These are phyloP conservation scores for Enteromius mattozi DNA, from an alignment of 2,797 vertebrate species.

Conservation along the genomic window DNA sequence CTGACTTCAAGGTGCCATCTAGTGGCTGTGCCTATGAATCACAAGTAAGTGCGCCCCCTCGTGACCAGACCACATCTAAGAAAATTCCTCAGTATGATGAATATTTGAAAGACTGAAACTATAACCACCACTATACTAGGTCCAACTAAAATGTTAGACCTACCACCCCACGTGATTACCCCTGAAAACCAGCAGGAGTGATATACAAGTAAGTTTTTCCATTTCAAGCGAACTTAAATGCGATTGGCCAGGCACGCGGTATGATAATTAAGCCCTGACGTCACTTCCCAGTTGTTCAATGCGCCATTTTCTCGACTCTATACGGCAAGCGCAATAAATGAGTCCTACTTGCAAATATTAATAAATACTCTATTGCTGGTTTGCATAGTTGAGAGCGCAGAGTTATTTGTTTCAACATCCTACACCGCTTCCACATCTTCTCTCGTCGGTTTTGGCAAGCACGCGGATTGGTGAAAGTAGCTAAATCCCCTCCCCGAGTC, in stretches of 20 bases:
- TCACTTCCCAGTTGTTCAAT: slow-evolving; percentile 91
- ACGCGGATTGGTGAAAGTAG: slow-evolving; percentile 72
- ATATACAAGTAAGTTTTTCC: slow-evolving; percentile 62
- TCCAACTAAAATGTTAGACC: slow-evolving; percentile 37
- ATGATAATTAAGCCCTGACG: slow-evolving; percentile 86
- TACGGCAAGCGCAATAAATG: slow-evolving; percentile 62
- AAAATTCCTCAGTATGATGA: slow-evolving; percentile 14
- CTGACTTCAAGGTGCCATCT: slow-evolving; percentile 56
- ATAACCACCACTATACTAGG: slow-evolving; percentile 4
- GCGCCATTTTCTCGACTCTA: slow-evolving; percentile 94
- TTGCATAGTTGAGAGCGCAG: slow-evolving; percentile 24
- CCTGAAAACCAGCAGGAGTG: slow-evolving; percentile 7
- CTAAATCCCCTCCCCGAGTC: slow-evolving; percentile 60
- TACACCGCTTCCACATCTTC: slow-evolving; percentile 30
- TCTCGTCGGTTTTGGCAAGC: slow-evolving; percentile 53
- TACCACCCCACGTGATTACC: neutral
- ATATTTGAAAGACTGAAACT: slow-evolving; percentile 4
- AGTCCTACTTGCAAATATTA: slow-evolving; percentile 66
- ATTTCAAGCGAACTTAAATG: slow-evolving; percentile 57
- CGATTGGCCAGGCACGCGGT: slow-evolving; percentile 81
- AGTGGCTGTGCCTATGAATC: slow-evolving; percentile 70
- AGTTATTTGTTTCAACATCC: slow-evolving; percentile 16
- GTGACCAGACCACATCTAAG: slow-evolving; percentile 66
- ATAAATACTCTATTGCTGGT: slow-evolving; percentile 4
- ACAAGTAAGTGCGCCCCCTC: slow-evolving; percentile 10